Conservation (phyloP, 2,797 vertebrate genomes). For the Sparidentex hasta region DNA sequence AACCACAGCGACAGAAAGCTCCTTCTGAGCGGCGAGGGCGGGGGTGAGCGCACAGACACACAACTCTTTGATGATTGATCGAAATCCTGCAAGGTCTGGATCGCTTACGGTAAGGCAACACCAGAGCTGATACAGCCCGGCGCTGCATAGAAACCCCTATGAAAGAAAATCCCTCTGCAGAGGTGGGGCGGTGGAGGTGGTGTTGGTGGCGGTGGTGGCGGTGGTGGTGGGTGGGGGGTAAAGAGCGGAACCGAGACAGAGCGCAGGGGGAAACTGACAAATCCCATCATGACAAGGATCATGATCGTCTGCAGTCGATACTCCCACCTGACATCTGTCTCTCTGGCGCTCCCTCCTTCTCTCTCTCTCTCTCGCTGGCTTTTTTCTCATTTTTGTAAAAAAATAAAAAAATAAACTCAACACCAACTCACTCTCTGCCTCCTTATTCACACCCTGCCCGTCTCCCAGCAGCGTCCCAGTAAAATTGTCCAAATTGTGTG, state of each 20-base stretch:
- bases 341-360: slow-evolving; percentile 16
- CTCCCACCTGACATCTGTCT: slow-evolving; percentile 63
- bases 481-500: slow-evolving; percentile 64
- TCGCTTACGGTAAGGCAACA: slow-evolving; percentile 84
- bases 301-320: slow-evolving; percentile 52
- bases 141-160: slow-evolving; percentile 60
- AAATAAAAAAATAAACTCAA: slow-evolving; percentile 17
- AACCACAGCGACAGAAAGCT: slow-evolving; percentile 74
- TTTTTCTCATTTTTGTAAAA: slow-evolving; percentile 25
- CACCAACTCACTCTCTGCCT: slow-evolving; percentile 6
- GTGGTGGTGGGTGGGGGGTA: slow-evolving; percentile 22
- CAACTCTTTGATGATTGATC: slow-evolving; percentile 84
- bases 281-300: slow-evolving; percentile 75
- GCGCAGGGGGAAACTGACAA: slow-evolving; percentile 70
- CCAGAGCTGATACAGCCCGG: slow-evolving; percentile 76
- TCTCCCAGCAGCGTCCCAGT: slow-evolving; percentile 58
- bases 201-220: no score
- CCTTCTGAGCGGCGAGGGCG: slow-evolving; percentile 67
- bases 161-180: slow-evolving; percentile 75
- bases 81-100: slow-evolving; percentile 80
- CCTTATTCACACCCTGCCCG: slow-evolving; percentile 22
- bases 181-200: slow-evolving; percentile 47
- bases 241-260: slow-evolving; percentile 50
- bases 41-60: slow-evolving; percentile 54
- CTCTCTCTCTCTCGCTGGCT: slow-evolving; percentile 10